Evolutionary conservation across 2,113 vertebrate species (phyloP), one percentile per base, ranked within the genome.

Genomic region (Myotis lucifugus): DNA sequence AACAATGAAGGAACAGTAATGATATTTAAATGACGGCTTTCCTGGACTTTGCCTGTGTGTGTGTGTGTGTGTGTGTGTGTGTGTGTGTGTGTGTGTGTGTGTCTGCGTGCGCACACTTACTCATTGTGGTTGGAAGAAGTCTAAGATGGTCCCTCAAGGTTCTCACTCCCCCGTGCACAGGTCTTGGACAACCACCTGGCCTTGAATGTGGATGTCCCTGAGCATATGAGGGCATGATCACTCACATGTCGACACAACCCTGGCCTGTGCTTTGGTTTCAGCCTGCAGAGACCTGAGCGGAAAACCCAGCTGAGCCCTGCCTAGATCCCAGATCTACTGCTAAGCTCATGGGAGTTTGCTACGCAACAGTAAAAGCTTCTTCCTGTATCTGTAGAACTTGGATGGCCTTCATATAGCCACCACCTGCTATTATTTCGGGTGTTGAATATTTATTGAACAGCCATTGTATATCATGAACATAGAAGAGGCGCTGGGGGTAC

Each of bases 361-460:
- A 56, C 2, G 10, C 17, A 70, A 32, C 3, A 86, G 40, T 14
- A n/a, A 56, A 74, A 79, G 88, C 77, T 46, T 54, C 6, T 70
- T 82, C 2, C 10, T 85, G 70, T 69, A 66, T 12, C 2, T 52
- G 9, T 25, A 54, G 2, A 27, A 11, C 3, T 52, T 34, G 37
- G 14, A 50, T 82, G 7, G 59, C 19, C 77, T 72, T 84, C 76
- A n/a, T n/a, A 54, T 42, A 56, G 23, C n/a, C 27, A 79, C 48
- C 19, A 70, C 17, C n/a, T 69, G 23, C 37, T n/a, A 87, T 19
- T 74, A 87, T 74, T 70, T 74, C 11, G 77, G 59, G 2, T 40
- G 69, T 37, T 78, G 81, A 78, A 61, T 54, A 95, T 76, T 66
- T 81, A 76, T 21, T 95, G 56, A 86, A 82, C 5, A 89, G 46